Base-by-base conservation (phyloP, 2,888 invertebrate genomes). In the Conomelus anceps region DNA sequence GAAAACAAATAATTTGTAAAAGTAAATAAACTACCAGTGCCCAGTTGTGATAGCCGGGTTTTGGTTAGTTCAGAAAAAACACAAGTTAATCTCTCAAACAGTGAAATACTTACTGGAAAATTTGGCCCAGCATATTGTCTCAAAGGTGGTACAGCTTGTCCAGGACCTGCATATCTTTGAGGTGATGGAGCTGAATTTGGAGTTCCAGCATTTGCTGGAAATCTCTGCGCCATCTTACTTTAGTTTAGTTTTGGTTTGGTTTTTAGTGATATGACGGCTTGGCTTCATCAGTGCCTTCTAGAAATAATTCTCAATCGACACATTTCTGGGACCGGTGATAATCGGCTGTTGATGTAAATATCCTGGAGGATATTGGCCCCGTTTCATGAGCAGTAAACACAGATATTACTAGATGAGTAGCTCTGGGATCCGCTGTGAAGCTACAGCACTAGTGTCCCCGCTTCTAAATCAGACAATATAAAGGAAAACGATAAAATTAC, bases 71-170 rank as follows among this genome's bases (percentile, higher is more conserved):
- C 20, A 23, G 41, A 11, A 23, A 22, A 84, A 17, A 22, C 23
- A n/a, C n/a, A n/a, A n/a, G n/a, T n/a, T n/a, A n/a, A n/a, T n/a
- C n/a, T n/a, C 23, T 22, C 87, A 22, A 24, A 89, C 20, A 13
- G 13, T 84, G 89, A 89, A 88, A 90, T 88, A 92, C 95, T 94
- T 94, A 97, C 97, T 92, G 96, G 96, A 93, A 97, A 97, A 93
- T 95, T 96, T 90, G 96, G 96, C 87, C 95, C 95, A 13, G 96
- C 95, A 93, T 96, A 96, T 87, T 96, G 96, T 22, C 96, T 94
- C 90, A 94, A 91, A 88, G 94, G 93, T 88, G 94, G 93, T 88
- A 96, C 95, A 88, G 95, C 95, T 23, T 95, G 95, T 85, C 95
- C 95, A 23, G 95, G 95, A 85, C 95, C 95, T 91, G 95, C 94